Conservation (phyloP, 2,113 vertebrate species). For the Coracopsis vasa region DNA sequence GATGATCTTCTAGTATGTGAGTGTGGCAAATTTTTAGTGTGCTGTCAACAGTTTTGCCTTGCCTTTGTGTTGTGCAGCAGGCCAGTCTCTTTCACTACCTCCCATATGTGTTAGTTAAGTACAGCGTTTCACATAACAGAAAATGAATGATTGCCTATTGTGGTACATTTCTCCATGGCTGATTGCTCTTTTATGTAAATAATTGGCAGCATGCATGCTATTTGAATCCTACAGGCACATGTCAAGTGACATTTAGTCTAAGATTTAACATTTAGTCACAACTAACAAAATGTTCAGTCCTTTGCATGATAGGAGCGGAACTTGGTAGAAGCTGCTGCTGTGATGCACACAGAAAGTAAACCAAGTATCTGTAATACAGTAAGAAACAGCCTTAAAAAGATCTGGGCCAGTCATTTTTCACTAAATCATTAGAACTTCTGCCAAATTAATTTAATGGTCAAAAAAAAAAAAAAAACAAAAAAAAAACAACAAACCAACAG, state of each 20-base stretch:
- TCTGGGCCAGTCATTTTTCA: not conserved
- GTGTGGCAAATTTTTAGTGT: not conserved
- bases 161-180: not conserved
- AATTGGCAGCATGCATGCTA: not conserved
- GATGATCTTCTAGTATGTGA: not conserved
- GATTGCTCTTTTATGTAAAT: slow-evolving; percentile 43
- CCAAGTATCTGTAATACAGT: not conserved
- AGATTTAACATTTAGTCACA: slow-evolving; percentile 4
- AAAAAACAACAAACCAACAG: not conserved
- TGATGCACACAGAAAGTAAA: not conserved
- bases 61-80: not conserved
- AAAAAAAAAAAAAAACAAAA: not conserved
- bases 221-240: not conserved
- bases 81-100: not conserved
- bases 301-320: not conserved
- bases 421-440: not conserved
- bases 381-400: not conserved
- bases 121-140: not conserved
- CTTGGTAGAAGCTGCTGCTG: not conserved
- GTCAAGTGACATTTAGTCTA: slow-evolving; percentile 28
- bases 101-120: not conserved
- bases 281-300: not conserved
- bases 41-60: not conserved
- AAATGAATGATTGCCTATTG: not conserved
- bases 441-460: not conserved